Base-by-base conservation (phyloP, 1,140 invertebrate species). In the Holcopasites calliopsidis region DNA sequence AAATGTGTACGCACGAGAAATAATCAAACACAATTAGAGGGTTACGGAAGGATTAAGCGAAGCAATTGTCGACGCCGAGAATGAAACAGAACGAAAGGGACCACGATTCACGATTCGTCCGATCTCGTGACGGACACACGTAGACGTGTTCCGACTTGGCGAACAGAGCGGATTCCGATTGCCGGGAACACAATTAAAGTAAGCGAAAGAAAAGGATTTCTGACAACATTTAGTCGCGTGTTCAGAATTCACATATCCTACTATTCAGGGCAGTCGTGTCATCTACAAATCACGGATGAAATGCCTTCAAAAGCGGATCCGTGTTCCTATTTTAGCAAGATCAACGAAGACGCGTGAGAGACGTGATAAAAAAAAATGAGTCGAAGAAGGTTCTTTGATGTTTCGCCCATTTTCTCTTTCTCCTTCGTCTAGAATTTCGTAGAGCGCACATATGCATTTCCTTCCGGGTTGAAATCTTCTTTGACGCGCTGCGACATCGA, bases 181-280 rank as follows among this genome's bases (percentile, higher is more conserved):
- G 16, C n/a, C 1, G 3, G 52, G 26, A 75, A 75, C 73, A 58
- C 69, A 75, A 75, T 75, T 75, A 75, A 75, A 69, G 42, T 75
- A 58, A 69, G 54, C 54, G 64, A 69, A 58, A 68, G 73, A 75
- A 68, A 58, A 44, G 65, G 69, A 58, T 60, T 75, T 52, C 73
- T 69, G 64, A 75, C 64, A 50, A 68, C 71, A 47, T 75, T 69
- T 66, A 75, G 57, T 69, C 72, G 31, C 21, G 11, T n/a, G 38
- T 26, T 49, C 35, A 1, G 71, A 35, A 44, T 65, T n/a, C n/a
- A 28, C 26, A 33, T 49, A 35, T 7, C 18, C 40, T 21, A 18
- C 10, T 28, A 18, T 31, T 18, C 44, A 5, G 5, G 21, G 10
- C 8, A n/a, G 31, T 8, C 18, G 13, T 2, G 7, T 8, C 35